phyloP scores from a whole-genome alignment of 2,113 vertebrate genomes.

The Notarius lentiginosus region DNA sequence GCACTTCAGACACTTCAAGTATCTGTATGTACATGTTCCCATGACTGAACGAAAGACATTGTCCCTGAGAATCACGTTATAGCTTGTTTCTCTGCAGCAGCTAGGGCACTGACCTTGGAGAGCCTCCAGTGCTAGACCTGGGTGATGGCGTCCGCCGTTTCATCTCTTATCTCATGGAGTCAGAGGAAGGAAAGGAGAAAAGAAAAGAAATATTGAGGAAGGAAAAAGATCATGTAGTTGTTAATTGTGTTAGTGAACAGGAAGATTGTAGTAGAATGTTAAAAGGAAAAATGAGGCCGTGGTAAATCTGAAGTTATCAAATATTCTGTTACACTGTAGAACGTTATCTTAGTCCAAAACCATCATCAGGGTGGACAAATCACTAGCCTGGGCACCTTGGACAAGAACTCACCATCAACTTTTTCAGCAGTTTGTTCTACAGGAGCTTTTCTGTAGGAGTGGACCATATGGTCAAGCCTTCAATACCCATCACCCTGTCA shows the following conservation, averaged over 20 bases:
- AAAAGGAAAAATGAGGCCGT: neutral
- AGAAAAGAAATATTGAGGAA: neutral
- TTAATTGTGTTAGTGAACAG: conserved; percentile 20
- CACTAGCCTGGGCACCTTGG: neutral
- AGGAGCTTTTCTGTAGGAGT: no score
- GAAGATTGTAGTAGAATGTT: neutral
- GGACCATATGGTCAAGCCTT: no score
- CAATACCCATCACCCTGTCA: no score
- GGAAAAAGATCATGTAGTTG: conserved; percentile 23
- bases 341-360: neutral
- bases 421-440: no score
- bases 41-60: neutral
- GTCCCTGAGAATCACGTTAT: conserved; percentile 8
- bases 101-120: conserved; percentile 66
- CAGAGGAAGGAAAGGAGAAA: neutral
- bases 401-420: neutral
- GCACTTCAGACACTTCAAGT: neutral
- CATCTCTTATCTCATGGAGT: conserved; percentile 58
- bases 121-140: conserved; percentile 59
- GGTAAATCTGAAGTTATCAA: neutral
- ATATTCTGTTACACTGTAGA: neutral
- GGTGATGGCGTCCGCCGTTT: conserved; percentile 63
- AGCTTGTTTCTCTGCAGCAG: conserved; percentile 35
- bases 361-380: neutral
- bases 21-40: conserved; percentile 18